Conservation (phyloP, 2,888 invertebrate genomes). For the Pecten maximus region DNA sequence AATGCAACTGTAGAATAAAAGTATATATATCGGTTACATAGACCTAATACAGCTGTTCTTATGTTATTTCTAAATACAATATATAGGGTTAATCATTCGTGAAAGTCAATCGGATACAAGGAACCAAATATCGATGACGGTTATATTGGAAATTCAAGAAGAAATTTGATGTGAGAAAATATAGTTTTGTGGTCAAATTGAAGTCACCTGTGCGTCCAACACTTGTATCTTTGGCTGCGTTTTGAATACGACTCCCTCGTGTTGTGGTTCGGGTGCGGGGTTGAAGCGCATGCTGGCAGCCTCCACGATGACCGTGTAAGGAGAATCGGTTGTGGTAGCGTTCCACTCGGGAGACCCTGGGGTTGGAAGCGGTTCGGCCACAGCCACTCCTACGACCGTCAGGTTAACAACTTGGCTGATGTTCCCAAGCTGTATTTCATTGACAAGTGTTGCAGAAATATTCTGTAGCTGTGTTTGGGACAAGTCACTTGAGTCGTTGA, state of each 20-base stretch:
- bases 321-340: slow-evolving; percentile 36
- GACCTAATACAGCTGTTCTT: too few relatives aligned
- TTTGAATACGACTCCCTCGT: slow-evolving; percentile 46
- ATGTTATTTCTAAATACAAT: too few relatives aligned
- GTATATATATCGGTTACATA: too few relatives aligned
- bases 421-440: slow-evolving; percentile 53
- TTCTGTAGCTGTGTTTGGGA: slow-evolving; percentile 42
- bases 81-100: too few relatives aligned
- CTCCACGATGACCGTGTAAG: slow-evolving; percentile 42
- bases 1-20: too few relatives aligned
- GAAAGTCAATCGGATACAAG: too few relatives aligned
- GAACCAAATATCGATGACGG: too few relatives aligned
- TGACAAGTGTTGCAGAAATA: slow-evolving; percentile 40
- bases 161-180: too few relatives aligned
- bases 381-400: slow-evolving; percentile 39
- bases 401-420: slow-evolving; percentile 48
- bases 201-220: slow-evolving; percentile 46
- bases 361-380: slow-evolving; percentile 44
- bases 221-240: slow-evolving; percentile 55
- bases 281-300: slow-evolving; percentile 49
- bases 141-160: too few relatives aligned
- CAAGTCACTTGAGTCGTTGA: slow-evolving; percentile 41
- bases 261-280: slow-evolving; percentile 44
- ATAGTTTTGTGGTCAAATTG: background rate
- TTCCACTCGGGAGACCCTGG: slow-evolving; percentile 45